Evolutionary conservation across 2,113 vertebrate species (phyloP), one percentile per base, ranked within the genome.

Genomic region (Channa maculata): DNA sequence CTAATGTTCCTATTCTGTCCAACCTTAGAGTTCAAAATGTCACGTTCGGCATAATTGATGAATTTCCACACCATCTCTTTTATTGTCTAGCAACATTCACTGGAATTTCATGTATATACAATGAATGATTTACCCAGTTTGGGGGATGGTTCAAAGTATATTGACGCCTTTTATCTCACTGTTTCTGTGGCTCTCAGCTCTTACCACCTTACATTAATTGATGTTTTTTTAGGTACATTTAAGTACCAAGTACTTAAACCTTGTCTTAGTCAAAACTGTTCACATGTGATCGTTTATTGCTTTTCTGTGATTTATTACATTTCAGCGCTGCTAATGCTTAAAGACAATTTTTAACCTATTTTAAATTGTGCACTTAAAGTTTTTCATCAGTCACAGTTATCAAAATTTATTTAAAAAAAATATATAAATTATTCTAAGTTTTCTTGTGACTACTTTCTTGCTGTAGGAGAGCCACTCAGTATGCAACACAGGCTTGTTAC

Each of bases 31-130:
- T 12, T 24, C 0, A 53, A 44, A 54, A 51, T 24, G 15, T 69
- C 43, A 13, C 46, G 15, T 54, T 70, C 33, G 39, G 44, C 13
- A 14, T 67, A 38, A 82, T 63, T 66, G 53, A 77, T 74, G 59
- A 45, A 24, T 57, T 57, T 65, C 36, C 33, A 8, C 8, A 14
- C 7, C 0, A 15, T 33, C 55, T 43, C 9, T 36, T 43, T 43
- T 8, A 45, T 14, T 12, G 14, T 41, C 53, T 15, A 13, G 57
- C 5, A 1, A 1, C 14, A 36, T 67, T 75, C 37, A 11, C 33
- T 59, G 14, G 36, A 57, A 66, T 38, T n/a, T 34, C 38, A 65
- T 45, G 48, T 43, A 54, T 69, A 41, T 39, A 43, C 62, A 11
- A 13, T 63, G 44, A 55, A 5, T 34, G 6, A 4, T 52, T 41